These are phyloP conservation scores for Gonatopus flavifemur DNA, from an alignment of 1,140 invertebrate species.

Conservation along the genomic window DNA sequence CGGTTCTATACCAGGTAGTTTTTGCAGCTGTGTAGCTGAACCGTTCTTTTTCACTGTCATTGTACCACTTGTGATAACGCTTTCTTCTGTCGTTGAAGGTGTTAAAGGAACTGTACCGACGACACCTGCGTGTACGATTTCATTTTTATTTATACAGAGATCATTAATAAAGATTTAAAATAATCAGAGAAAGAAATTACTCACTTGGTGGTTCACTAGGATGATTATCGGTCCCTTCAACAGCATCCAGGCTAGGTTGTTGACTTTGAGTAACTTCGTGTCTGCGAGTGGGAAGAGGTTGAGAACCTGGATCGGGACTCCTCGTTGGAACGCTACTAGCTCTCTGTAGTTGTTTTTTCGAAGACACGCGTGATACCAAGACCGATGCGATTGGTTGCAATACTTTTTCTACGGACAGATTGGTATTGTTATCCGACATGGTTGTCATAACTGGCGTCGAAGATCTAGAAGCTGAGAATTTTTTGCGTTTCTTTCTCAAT, in stretches of 20 bases:
- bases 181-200: conserved; percentile 5
- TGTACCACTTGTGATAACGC: conserved; percentile 47
- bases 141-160: background rate
- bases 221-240: conserved; percentile 47
- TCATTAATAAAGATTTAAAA: background rate
- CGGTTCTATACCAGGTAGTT: conserved; percentile 65
- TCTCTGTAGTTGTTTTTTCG: conserved; percentile 57
- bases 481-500: conserved; percentile 75
- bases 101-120: conserved; percentile 48
- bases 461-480: conserved; percentile 75
- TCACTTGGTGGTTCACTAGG: conserved; percentile 44
- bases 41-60: conserved; percentile 54
- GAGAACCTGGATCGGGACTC: conserved; percentile 52
- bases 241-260: conserved; percentile 53
- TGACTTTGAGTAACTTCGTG: conserved; percentile 60
- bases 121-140: conserved; percentile 16
- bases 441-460: conserved; percentile 63
- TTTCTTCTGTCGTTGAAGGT: conserved; percentile 62
- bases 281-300: conserved; percentile 41
- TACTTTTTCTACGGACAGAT: conserved; percentile 39
- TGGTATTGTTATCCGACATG: conserved; percentile 47
- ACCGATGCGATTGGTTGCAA: conserved; percentile 27
- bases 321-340: conserved; percentile 65
- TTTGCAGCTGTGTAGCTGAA: conserved; percentile 56
- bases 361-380: conserved; percentile 31